Evolutionary conservation across 2,113 vertebrate genomes (phyloP), one percentile per base, ranked within the genome.

Genomic region (Herpailurus yagouaroundi): DNA sequence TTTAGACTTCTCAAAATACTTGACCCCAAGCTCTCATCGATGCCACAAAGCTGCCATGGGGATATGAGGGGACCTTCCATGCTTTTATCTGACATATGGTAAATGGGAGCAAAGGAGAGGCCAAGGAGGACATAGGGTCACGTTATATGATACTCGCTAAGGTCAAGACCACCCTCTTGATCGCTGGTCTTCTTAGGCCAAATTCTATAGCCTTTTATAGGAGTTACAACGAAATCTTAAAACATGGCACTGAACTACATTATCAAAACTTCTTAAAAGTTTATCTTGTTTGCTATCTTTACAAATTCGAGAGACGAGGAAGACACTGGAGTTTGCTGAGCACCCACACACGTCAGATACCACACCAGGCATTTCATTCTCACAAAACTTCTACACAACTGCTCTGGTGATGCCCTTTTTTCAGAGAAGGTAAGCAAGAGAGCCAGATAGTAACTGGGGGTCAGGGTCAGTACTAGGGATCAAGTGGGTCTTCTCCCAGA

Each of bases 1-100:
- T 80, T 85, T 48, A 79, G 52, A 89, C 48, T 57, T 96, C 52
- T 64, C 87, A 71, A 90, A 89, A 88, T 19, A 38, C 48, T 97
- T 52, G 50, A 71, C 29, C 25, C 19, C 33, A 27, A 33, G 21
- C 77, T 60, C 60, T 97, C 68, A 81, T 66, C 41, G 2, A 1
- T 15, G 36, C 23, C 23, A 48, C 52, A 11, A 1, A 19, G 80
- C 81, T 95, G 19, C 50, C 71, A 31, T 69, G 11, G 11, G 29
- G 60, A 57, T 50, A 83, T 38, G 2, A 79, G 41, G 21, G 64
- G 16, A 15, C 41, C 55, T 33, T 55, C 12, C 27, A 89, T 23
- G 52, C 15, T 88, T 14, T 83, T 68, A 64, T 76, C 21, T n/a
- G 27, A 77, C 50, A 76, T 27, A 76, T 16, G n/a, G 73, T 25